Percentiles rank a stretch among this genome's conserved stretches.
Evolutionary conservation across 2,797 vertebrate species (phyloP).

Genomic region (Chromis chromis): DNA sequence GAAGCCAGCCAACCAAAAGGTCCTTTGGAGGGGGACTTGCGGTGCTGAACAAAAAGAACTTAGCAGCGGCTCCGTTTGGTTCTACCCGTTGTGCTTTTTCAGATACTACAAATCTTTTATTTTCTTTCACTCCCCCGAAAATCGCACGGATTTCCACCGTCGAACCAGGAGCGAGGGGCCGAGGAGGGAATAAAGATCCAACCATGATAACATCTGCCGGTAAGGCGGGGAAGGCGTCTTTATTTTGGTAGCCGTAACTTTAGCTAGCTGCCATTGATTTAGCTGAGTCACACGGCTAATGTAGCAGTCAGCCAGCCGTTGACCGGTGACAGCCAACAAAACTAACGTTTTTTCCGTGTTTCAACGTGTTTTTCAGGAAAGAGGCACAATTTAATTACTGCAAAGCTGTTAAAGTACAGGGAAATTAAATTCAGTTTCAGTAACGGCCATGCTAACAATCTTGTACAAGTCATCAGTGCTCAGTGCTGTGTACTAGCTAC

Average conservation of each 20-base stretch:
- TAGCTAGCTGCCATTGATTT: conserved; percentile 79
- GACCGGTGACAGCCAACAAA: conserved; percentile 10
- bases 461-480: not conserved
- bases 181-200: conserved; percentile 54
- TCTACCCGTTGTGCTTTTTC: not conserved
- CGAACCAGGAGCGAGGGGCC: conserved; percentile 33
- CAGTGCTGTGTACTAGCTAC: not conserved
- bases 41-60: conserved; percentile 72
- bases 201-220: conserved; percentile 89
- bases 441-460: conserved; percentile 5
- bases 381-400: not conserved
- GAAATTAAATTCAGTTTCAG: too few species aligned
- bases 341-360: not conserved
- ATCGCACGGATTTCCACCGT: conserved; percentile 2
- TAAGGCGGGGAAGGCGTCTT: conserved; percentile 62
- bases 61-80: conserved; percentile 40
- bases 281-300: conserved; percentile 88
- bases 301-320: conserved; percentile 18
- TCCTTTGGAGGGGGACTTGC: conserved; percentile 59
- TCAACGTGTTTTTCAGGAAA: not conserved
- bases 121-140: not conserved
- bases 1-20: conserved; percentile 24
- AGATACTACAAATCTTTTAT: not conserved
- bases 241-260: conserved; percentile 46
- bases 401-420: fast-evolving